Percentiles rank a stretch among this genome's conserved stretches.
Conservation (phyloP, 2,113 vertebrate genomes). For the Chamaetylas fuelleborni region DNA sequence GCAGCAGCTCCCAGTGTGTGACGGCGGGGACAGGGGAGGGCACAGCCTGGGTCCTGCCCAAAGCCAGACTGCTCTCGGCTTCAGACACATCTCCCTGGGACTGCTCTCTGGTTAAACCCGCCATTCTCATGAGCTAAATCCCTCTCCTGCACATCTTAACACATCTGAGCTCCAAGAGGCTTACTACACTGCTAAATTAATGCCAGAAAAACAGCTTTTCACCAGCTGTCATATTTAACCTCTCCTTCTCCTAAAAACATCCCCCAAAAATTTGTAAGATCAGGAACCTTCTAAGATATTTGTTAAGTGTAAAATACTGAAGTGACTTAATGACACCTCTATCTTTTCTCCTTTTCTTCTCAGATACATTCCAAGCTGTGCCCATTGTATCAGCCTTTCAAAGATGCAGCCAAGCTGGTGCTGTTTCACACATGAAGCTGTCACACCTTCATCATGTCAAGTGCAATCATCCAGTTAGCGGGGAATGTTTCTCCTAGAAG, state of each 20-base stretch:
- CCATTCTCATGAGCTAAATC: neutral
- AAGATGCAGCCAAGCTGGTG: neutral
- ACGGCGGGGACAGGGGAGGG: neutral
- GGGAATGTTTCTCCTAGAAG: neutral
- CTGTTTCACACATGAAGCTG: neutral
- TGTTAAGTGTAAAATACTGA: neutral
- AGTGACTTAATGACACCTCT: neutral
- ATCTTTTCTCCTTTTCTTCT: neutral
- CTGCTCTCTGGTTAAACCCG: neutral
- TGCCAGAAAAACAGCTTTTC: neutral
- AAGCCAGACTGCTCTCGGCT: fast-evolving
- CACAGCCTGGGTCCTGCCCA: neutral
- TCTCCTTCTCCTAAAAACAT: neutral
- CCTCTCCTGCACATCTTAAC: neutral
- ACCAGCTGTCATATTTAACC: neutral
- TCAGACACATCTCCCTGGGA: neutral
- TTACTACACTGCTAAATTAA: neutral
- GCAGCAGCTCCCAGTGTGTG: neutral
- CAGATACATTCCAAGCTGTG: neutral
- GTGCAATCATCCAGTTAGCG: neutral
- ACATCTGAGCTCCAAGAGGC: neutral
- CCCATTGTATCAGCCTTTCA: neutral
- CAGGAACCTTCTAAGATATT: neutral
- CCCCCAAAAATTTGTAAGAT: neutral
- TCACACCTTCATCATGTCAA: neutral